A percentile compares a stretch with the other conserved stretches of the same genome.
Conservation (phyloP, 2,113 vertebrate species). For the Nematolebias whitei region DNA sequence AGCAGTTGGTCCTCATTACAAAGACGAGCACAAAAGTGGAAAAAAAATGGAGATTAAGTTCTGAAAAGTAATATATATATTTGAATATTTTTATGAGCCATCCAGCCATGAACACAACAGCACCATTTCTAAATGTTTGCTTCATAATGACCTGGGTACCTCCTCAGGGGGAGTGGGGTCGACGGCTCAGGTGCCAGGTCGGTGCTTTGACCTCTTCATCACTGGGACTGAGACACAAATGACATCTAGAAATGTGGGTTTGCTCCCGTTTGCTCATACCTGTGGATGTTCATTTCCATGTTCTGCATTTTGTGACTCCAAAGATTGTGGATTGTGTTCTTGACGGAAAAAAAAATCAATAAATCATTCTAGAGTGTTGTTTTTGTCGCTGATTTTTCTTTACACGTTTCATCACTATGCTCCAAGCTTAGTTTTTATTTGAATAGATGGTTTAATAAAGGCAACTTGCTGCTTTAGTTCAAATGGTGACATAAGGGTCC, state of each 20-base stretch:
- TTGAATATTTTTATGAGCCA: neutral
- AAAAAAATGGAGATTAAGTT: too few relatives aligned
- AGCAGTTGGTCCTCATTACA: conserved; percentile 6
- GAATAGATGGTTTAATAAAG: too few relatives aligned
- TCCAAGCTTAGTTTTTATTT: too few relatives aligned
- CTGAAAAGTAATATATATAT: neutral
- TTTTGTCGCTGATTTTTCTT: neutral
- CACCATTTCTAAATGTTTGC: neutral
- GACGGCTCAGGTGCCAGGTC: too few relatives aligned
- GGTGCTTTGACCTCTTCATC: conserved; percentile 22
- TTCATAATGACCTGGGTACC: too few relatives aligned
- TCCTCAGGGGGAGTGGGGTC: too few relatives aligned
- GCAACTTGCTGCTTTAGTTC: too few relatives aligned
- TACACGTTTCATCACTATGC: too few relatives aligned
- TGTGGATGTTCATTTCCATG: conserved; percentile 30
- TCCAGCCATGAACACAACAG: neutral
- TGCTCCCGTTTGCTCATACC: conserved; percentile 10
- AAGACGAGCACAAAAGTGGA: conserved; percentile 20
- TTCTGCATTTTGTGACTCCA: conserved; percentile 41
- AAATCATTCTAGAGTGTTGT: conserved; percentile 44
- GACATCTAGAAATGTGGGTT: conserved; percentile 18
- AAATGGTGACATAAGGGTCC: too few relatives aligned
- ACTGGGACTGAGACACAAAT: neutral
- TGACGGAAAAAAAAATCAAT: conserved; percentile 65
- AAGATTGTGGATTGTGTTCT: conserved; percentile 37